Evolutionary conservation across 2,113 vertebrate species (phyloP).

Genomic region (Eubucco bourcierii): DNA sequence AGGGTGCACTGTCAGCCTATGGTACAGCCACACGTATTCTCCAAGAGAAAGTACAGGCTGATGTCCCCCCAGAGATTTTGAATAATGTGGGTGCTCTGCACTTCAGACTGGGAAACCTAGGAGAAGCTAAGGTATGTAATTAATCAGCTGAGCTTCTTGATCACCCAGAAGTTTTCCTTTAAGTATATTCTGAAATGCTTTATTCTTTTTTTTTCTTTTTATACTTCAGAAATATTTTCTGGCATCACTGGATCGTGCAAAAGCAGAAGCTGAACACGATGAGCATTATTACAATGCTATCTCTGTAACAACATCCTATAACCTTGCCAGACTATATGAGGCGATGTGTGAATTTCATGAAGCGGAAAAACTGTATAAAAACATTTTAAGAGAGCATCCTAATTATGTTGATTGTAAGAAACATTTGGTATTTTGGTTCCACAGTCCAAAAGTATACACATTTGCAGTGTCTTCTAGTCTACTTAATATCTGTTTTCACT

Average conservation of each 20-base stretch:
- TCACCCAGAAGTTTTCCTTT: background rate
- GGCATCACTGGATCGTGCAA: conserved; percentile 94
- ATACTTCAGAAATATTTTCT: conserved; percentile 93
- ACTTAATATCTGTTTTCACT: background rate
- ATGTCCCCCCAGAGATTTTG: conserved; percentile 96
- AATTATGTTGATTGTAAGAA: conserved; percentile 98
- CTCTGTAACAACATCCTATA: conserved; percentile 97
- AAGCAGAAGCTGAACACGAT: conserved; percentile 97
- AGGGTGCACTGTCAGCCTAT: conserved; percentile 95
- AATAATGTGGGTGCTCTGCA: conserved; percentile 98
- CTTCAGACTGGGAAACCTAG: conserved; percentile 96
- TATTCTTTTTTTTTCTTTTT: conserved; percentile 16
- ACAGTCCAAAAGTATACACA: background rate
- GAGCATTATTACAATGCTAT: conserved; percentile 99
- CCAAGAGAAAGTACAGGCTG: conserved; percentile 97
- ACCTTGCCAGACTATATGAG: conserved; percentile 94
- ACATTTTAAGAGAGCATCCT: conserved; percentile 96
- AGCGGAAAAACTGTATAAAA: conserved; percentile 98
- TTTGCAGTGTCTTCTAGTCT: background rate
- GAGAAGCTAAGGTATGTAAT: conserved; percentile 90
- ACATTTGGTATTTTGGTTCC: background rate
- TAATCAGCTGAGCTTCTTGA: background rate
- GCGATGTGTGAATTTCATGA: conserved; percentile 98
- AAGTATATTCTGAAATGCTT: background rate
- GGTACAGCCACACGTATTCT: conserved; percentile 97